Evolutionary conservation across 2,888 invertebrate genomes (phyloP).

Genomic region (Nasonovia ribisnigri): DNA sequence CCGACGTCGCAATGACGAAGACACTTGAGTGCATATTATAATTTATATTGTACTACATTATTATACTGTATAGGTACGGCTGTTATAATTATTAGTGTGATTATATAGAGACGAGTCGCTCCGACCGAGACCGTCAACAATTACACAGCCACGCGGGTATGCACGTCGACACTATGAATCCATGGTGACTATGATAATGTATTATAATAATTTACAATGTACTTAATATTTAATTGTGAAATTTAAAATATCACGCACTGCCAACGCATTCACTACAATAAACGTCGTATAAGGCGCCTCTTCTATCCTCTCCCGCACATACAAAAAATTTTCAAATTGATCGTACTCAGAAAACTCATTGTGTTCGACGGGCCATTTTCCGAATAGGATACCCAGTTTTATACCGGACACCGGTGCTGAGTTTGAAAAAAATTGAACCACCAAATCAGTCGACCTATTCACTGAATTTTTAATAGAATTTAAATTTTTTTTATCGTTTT

Average conservation of each 20-base stretch:
- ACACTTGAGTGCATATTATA: not conserved
- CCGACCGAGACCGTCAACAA: not conserved
- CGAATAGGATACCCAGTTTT: not conserved
- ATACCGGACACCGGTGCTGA: not conserved
- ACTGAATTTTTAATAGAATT: not conserved
- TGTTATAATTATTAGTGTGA: not conserved
- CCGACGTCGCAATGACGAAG: not conserved
- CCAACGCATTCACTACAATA: not conserved
- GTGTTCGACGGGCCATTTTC: not conserved
- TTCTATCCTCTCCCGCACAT: not conserved
- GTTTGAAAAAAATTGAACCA: not conserved
- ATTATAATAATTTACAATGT: not conserved
- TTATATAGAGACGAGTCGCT: not conserved
- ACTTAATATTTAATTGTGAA: not conserved
- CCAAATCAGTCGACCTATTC: not conserved
- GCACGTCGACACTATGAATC: not conserved
- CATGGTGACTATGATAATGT: not conserved
- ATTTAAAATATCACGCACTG: not conserved
- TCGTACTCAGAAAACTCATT: not conserved
- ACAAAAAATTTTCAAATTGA: not conserved
- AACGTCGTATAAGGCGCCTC: too few relatives aligned
- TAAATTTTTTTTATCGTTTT: not conserved
- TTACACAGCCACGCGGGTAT: not conserved
- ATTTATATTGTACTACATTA: not conserved
- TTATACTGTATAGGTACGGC: not conserved